Evolutionary conservation across 2,113 vertebrate genomes (phyloP).

Genomic region (Amphiprion ocellaris): DNA sequence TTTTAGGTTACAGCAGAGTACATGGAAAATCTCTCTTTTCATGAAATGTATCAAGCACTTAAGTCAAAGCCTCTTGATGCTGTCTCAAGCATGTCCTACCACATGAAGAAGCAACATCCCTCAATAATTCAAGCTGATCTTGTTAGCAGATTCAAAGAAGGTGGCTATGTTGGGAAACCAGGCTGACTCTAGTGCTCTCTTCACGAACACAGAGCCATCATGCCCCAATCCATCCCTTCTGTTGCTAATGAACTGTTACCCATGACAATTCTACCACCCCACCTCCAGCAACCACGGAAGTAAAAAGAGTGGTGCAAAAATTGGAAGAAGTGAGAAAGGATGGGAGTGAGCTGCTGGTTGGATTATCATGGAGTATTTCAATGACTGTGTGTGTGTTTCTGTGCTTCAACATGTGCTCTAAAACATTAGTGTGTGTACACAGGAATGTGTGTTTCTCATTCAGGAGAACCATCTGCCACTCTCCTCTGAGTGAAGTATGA

Average conservation of each 20-base stretch:
- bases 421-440: constrained; percentile 31
- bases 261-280: constrained; percentile 26
- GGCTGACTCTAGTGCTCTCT: constrained; percentile 11
- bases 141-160: constrained; percentile 2
- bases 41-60: background rate
- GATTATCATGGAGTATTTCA: constrained; percentile 28
- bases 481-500: constrained; percentile 65
- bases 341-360: background rate
- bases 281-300: constrained; percentile 17
- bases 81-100: background rate
- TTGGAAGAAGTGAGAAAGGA: background rate
- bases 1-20: too few relatives aligned
- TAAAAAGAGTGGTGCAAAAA: background rate
- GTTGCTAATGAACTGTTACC: constrained; percentile 23
- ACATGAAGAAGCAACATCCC: constrained; percentile 7
- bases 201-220: constrained; percentile 16
- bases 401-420: constrained; percentile 22
- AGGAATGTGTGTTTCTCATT: constrained; percentile 63
- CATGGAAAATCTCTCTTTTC: too few relatives aligned
- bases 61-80: background rate
- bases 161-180: background rate
- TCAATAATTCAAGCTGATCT: background rate
- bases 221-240: background rate
- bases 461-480: constrained; percentile 76
- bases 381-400: constrained; percentile 34